Conservation (phyloP, 2,797 vertebrate genomes). For the Ceryle rudis region DNA sequence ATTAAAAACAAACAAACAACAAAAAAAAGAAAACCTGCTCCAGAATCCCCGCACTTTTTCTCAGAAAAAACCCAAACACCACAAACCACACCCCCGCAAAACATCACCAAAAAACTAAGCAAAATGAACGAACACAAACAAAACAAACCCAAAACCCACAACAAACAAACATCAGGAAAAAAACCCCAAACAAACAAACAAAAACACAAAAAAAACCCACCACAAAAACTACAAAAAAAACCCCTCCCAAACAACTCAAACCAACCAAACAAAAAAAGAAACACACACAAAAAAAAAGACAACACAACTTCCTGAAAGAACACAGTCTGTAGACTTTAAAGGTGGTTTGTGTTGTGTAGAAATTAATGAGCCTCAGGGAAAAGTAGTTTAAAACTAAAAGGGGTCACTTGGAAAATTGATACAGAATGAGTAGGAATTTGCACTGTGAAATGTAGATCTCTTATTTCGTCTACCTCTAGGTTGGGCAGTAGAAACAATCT, state of each 20-base stretch:
- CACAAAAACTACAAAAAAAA: too few species aligned
- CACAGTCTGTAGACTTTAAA: not conserved
- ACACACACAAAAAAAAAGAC: too few species aligned
- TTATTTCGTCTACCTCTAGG: not conserved
- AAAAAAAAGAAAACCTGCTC: not conserved
- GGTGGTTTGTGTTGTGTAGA: not conserved
- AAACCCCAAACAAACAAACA: too few species aligned
- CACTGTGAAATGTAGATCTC: not conserved
- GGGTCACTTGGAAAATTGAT: not conserved
- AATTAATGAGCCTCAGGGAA: not conserved
- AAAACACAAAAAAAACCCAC: too few species aligned
- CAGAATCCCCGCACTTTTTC: not conserved
- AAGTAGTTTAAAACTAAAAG: not conserved
- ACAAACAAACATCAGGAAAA: not conserved
- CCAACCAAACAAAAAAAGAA: too few species aligned
- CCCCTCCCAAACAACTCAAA: not conserved
- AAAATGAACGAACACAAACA: too few species aligned
- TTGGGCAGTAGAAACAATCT: not conserved
- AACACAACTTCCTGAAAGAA: not conserved
- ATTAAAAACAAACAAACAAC: not conserved
- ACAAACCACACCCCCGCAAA: not conserved
- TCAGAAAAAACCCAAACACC: fast-evolving
- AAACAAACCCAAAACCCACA: not conserved
- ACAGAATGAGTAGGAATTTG: not conserved
- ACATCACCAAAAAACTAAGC: too few species aligned